A percentile compares a stretch with the other conserved stretches of the same genome.
phyloP scores from a whole-genome alignment of 2,797 vertebrate genomes.

The Sebastes cheni region DNA sequence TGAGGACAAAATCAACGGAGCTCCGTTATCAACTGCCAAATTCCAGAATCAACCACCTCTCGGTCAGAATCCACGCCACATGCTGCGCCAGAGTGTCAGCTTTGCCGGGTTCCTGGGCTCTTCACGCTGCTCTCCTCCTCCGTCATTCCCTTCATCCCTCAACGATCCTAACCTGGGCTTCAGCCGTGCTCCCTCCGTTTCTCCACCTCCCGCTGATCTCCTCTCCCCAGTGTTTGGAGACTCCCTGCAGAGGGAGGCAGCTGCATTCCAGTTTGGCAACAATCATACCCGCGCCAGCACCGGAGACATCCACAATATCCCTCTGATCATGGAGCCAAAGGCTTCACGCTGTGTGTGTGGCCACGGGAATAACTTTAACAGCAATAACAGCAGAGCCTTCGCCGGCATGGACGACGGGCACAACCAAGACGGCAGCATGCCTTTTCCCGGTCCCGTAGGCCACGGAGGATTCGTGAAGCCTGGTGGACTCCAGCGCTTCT shows the following conservation, averaged over 20 bases:
- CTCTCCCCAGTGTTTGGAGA: constrained; percentile 80
- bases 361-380: constrained; percentile 76
- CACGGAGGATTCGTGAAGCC: constrained; percentile 59
- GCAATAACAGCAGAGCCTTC: constrained; percentile 57
- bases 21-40: constrained; percentile 42
- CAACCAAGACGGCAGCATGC: constrained; percentile 35
- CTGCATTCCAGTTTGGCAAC: constrained; percentile 76
- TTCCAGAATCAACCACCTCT: constrained; percentile 48
- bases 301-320: constrained; percentile 78
- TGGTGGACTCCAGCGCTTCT: constrained; percentile 79
- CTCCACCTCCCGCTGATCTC: constrained; percentile 82
- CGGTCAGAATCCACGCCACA: constrained; percentile 72
- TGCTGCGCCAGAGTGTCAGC: constrained; percentile 89
- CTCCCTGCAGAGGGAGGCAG: constrained; percentile 50
- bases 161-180: constrained; percentile 80
- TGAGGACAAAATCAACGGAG: constrained; percentile 75
- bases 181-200: constrained; percentile 83
- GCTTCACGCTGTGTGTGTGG: constrained; percentile 80
- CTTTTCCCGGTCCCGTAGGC: constrained; percentile 33
- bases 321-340: constrained; percentile 76
- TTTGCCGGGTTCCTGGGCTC: constrained; percentile 85
- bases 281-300: constrained; percentile 63
- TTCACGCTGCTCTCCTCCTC: constrained; percentile 82
- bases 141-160: constrained; percentile 71
- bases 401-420: constrained; percentile 55